These are phyloP conservation scores for Machimus rusticus DNA, from an alignment of 2,888 invertebrate species.

Conservation along the genomic window DNA sequence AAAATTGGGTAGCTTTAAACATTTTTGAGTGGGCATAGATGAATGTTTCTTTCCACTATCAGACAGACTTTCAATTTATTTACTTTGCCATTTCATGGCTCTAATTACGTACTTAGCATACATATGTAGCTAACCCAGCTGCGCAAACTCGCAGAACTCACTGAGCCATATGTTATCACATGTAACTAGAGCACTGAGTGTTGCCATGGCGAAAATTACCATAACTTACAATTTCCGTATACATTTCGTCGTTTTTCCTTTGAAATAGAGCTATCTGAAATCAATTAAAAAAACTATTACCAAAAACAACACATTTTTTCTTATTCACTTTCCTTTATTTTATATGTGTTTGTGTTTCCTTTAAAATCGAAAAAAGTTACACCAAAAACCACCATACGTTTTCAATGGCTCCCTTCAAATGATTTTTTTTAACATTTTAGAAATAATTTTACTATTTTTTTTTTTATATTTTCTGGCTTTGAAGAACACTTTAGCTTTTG, in stretches of 20 bases:
- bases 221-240: not conserved
- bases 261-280: not conserved
- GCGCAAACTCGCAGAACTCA: no score
- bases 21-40: no score
- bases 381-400: constrained; percentile 15
- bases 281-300: not conserved
- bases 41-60: no score
- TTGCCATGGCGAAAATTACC: not conserved
- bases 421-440: constrained; percentile 15
- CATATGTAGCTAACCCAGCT: no score
- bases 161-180: no score
- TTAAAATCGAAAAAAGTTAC: constrained; percentile 41
- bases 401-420: constrained; percentile 26
- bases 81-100: no score
- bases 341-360: constrained; percentile 37
- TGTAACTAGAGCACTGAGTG: no score
- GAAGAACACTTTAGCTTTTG: constrained; percentile 31
- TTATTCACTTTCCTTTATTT: constrained; percentile 35
- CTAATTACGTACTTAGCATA: no score
- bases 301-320: not conserved
- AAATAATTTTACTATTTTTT: constrained; percentile 19
- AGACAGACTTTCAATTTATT: no score
- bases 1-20: no score
- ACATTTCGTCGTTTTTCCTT: not conserved
- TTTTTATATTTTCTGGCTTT: not conserved